Conservation (phyloP, 1,140 invertebrate genomes). For the Drosophila nasuta region DNA sequence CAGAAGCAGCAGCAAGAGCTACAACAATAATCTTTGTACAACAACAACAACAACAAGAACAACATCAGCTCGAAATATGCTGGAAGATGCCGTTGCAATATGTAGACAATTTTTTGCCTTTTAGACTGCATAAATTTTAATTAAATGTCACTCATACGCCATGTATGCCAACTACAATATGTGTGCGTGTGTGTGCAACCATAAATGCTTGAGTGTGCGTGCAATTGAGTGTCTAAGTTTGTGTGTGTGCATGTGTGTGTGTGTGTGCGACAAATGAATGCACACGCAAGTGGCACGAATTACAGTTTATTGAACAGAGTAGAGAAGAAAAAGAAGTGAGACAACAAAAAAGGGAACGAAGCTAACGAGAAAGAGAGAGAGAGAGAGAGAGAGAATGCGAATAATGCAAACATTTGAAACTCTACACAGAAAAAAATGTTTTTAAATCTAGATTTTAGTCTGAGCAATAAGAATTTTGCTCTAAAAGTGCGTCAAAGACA, state of each 20-base stretch:
- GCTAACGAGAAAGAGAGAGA: constrained; percentile 4
- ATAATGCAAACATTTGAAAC: constrained; percentile 1
- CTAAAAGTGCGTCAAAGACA: too few species aligned
- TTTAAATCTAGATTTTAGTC: too few species aligned
- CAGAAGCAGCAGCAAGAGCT: constrained; percentile 2
- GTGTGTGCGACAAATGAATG: constrained; percentile 71
- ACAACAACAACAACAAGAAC: constrained; percentile 5
- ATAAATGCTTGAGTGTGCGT: constrained; percentile 38
- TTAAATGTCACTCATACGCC: constrained; percentile 83
- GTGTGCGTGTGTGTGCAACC: constrained; percentile 42
- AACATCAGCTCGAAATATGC: not conserved
- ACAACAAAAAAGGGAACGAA: constrained; percentile 12
- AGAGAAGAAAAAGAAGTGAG: constrained; percentile 12
- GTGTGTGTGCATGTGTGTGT: constrained; percentile 17
- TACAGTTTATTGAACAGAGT: constrained; percentile 78
- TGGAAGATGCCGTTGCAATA: constrained; percentile 24
- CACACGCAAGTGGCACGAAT: constrained; percentile 77
- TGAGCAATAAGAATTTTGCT: too few species aligned
- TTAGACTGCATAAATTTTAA: constrained; percentile 82
- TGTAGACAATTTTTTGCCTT: constrained; percentile 67
- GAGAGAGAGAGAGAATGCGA: not conserved
- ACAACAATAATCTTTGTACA: not conserved
- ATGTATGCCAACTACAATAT: constrained; percentile 71
- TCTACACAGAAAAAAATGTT: too few species aligned
- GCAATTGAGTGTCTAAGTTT: constrained; percentile 7